phyloP scores from a whole-genome alignment of 2,797 vertebrate species.

The Dendrocincla fuliginosa region DNA sequence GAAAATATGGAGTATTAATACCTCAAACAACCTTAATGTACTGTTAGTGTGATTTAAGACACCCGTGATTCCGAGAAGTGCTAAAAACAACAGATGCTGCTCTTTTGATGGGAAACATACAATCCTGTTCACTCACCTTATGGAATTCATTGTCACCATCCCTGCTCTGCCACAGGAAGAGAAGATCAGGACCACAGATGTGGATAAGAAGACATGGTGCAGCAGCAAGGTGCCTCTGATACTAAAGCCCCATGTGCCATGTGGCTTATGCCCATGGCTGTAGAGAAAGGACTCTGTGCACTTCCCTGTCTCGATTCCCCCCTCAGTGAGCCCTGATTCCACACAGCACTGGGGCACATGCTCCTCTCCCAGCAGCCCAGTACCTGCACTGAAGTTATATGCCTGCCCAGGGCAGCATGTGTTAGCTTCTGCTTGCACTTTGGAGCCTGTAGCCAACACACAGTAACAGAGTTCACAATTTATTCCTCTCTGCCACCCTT shows the following conservation, averaged over 20 bases:
- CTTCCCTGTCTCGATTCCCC: not conserved
- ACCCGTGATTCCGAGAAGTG: slow-evolving; percentile 4
- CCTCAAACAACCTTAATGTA: slow-evolving; percentile 52
- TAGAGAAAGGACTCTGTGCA: fast-evolving
- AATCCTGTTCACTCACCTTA: slow-evolving; percentile 43
- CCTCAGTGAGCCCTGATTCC: not conserved
- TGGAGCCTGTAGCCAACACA: not conserved
- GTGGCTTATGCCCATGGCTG: not conserved
- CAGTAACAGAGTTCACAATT: fast-evolving
- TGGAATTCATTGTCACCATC: not conserved
- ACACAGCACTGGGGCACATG: not conserved
- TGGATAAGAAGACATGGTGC: fast-evolving
- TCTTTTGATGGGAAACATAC: slow-evolving; percentile 36
- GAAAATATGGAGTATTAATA: slow-evolving; percentile 31
- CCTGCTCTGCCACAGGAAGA: not conserved
- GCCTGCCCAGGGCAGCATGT: not conserved
- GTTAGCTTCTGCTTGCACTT: not conserved
- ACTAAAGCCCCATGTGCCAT: not conserved
- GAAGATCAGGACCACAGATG: not conserved
- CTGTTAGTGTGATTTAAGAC: slow-evolving; percentile 38
- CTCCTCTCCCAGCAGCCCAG: not conserved
- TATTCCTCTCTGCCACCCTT: not conserved
- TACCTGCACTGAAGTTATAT: not conserved
- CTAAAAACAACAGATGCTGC: slow-evolving; percentile 67
- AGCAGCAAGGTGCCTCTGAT: not conserved